Conservation (phyloP, 2,797 vertebrate genomes). For the Pristis pectinata region DNA sequence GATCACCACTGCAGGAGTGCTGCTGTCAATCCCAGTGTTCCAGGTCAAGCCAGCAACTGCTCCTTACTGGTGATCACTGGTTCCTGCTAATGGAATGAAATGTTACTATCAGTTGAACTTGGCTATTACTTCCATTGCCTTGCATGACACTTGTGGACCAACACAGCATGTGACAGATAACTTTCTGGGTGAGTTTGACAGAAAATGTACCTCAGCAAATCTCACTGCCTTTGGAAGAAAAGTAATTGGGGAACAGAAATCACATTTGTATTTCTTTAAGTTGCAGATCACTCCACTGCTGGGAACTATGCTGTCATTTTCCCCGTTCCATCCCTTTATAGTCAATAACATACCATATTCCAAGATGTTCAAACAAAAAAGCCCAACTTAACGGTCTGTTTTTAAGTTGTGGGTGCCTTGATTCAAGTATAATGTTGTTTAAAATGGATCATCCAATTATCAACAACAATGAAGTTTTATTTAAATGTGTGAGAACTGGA, state of each 20-base stretch:
- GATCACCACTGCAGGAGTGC: too few species aligned
- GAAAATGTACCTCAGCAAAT: neutral
- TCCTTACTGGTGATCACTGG: neutral
- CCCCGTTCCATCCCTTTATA: neutral
- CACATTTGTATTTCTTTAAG: neutral
- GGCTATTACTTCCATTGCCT: neutral
- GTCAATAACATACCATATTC: neutral
- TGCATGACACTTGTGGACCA: neutral
- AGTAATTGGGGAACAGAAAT: neutral
- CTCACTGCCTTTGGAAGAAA: neutral
- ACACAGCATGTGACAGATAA: neutral
- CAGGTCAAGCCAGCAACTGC: neutral
- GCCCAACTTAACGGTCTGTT: neutral
- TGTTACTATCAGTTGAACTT: neutral
- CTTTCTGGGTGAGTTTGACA: neutral
- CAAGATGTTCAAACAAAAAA: neutral
- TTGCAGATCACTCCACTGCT: neutral
- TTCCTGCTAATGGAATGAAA: neutral
- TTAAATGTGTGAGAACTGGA: neutral
- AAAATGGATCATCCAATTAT: neutral
- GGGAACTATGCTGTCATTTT: neutral
- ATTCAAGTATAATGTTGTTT: too few species aligned
- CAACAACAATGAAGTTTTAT: neutral
- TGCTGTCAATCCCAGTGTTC: neutral
- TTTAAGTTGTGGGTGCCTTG: neutral